Conservation (phyloP, 2,888 invertebrate species). For the Empis stercorea region DNA sequence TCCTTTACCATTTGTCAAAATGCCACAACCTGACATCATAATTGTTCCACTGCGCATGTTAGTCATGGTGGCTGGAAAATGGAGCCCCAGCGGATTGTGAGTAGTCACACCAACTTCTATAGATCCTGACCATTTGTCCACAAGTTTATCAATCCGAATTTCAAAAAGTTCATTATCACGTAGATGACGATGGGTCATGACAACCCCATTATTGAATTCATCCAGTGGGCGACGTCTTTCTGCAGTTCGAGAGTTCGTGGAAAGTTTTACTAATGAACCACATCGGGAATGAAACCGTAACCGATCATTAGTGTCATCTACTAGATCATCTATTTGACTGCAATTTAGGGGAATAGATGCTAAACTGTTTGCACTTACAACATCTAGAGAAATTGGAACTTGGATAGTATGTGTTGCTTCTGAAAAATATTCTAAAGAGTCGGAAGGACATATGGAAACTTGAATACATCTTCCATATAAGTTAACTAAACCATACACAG, state of each 20-base stretch:
- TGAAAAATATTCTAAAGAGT: slow-evolving; percentile 13
- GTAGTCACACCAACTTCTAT: slow-evolving; percentile 78
- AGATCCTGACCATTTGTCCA: slow-evolving; percentile 78
- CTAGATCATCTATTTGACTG: slow-evolving; percentile 20
- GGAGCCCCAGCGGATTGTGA: slow-evolving; percentile 77
- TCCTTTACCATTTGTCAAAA: slow-evolving; percentile 91
- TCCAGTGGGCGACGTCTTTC: slow-evolving; percentile 78
- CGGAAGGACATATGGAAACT: slow-evolving; percentile 42
- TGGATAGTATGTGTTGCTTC: slow-evolving; percentile 25
- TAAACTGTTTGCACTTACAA: slow-evolving; percentile 4
- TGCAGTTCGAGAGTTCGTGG: slow-evolving; percentile 70
- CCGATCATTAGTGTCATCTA: slow-evolving; percentile 44
- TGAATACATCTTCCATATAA: slow-evolving; percentile 75
- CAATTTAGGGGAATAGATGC: background rate
- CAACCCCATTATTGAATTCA: slow-evolving; percentile 92
- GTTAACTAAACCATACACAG: slow-evolving; percentile 65
- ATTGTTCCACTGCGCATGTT: slow-evolving; percentile 86
- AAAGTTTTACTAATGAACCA: slow-evolving; percentile 75
- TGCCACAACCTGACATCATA: slow-evolving; percentile 96
- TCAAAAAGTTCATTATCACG: slow-evolving; percentile 85
- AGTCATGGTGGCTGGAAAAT: slow-evolving; percentile 95
- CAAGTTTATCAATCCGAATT: slow-evolving; percentile 83
- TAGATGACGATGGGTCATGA: slow-evolving; percentile 83
- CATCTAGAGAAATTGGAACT: slow-evolving; percentile 22
- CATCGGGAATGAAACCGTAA: slow-evolving; percentile 78